phyloP scores from a whole-genome alignment of 2,797 vertebrate species.

The Anniella stebbinsi region DNA sequence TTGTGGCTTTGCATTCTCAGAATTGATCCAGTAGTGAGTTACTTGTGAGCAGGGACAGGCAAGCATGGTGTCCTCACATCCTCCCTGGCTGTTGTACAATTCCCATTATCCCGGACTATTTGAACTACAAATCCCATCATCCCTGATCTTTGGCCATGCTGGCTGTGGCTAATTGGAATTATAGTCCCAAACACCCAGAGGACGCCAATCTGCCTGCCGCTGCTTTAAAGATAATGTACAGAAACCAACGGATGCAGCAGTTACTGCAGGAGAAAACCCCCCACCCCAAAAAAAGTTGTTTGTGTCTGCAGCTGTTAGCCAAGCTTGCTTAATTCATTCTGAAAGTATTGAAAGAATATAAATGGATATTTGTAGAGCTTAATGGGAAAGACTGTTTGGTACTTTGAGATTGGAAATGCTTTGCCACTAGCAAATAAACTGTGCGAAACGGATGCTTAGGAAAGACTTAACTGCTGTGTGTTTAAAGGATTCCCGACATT shows the following conservation, averaged over 20 bases:
- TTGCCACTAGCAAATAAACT: background rate
- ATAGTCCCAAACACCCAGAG: too few relatives aligned
- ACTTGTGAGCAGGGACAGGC: background rate
- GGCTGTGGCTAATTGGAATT: too few relatives aligned
- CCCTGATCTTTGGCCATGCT: too few relatives aligned
- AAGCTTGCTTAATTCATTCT: background rate
- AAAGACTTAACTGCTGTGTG: conserved; percentile 10
- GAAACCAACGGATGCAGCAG: background rate
- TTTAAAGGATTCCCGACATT: background rate
- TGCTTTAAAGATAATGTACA: background rate
- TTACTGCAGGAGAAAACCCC: background rate
- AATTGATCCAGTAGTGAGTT: background rate
- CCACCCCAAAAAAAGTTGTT: background rate
- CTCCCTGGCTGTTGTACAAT: background rate
- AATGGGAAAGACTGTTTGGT: background rate
- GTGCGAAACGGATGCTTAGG: background rate
- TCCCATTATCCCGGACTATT: background rate
- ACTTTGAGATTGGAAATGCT: conserved; percentile 20
- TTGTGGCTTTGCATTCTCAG: too few relatives aligned
- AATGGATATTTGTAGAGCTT: background rate
- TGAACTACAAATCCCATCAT: background rate
- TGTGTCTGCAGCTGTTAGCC: background rate
- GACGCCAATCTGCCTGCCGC: background rate
- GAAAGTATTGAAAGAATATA: background rate
- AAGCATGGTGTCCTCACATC: background rate